phyloP scores from a whole-genome alignment of 2,888 invertebrate species.

The Hemaris fuciformis region DNA sequence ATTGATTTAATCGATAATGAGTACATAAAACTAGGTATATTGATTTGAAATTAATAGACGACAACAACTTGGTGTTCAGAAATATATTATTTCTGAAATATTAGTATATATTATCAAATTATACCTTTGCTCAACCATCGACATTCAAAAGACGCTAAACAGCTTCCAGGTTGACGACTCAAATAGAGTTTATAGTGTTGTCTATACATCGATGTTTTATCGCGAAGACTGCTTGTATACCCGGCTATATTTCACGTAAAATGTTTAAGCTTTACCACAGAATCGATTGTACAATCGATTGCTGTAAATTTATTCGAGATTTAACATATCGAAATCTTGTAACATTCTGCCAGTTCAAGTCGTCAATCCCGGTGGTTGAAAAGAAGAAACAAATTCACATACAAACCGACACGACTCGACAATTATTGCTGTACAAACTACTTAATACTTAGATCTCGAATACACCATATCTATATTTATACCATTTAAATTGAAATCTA shows the following conservation, averaged over 20 bases:
- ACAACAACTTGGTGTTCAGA: background rate
- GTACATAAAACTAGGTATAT: background rate
- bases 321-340: background rate
- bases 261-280: background rate
- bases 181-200: background rate
- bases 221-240: background rate
- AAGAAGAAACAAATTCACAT: slow-evolving; percentile 21
- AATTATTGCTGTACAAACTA: slow-evolving; percentile 72
- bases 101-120: no score
- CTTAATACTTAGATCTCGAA: slow-evolving; percentile 74
- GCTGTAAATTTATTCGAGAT: background rate
- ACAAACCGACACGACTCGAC: slow-evolving; percentile 42
- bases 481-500: slow-evolving; percentile 11
- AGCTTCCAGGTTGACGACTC: background rate
- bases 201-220: background rate
- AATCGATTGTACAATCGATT: no score
- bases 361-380: slow-evolving; percentile 32
- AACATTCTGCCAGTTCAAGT: slow-evolving; percentile 17
- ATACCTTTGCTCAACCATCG: background rate
- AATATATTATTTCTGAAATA: background rate
- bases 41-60: background rate
- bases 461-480: slow-evolving; percentile 43
- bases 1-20: no score
- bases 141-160: background rate
- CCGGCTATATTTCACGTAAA: background rate